Evolutionary conservation across 2,888 invertebrate genomes (phyloP).

Genomic region (Yponomeuta cagnagella): DNA sequence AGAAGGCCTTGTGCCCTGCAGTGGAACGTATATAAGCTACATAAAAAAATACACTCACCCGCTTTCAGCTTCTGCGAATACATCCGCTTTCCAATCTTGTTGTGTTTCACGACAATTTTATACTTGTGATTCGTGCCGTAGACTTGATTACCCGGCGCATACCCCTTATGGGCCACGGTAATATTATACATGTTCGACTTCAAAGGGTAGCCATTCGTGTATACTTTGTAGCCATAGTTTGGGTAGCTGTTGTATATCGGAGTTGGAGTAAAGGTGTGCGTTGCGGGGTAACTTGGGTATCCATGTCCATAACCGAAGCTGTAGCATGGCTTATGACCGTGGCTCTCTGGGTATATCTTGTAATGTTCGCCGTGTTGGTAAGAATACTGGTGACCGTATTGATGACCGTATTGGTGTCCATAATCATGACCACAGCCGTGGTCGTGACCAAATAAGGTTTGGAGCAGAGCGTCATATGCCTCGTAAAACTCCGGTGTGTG

Average conservation of each 20-base stretch:
- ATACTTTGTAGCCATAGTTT: slow-evolving; percentile 4
- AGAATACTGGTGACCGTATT: slow-evolving; percentile 12
- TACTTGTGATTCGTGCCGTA: slow-evolving; percentile 45
- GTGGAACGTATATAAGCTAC: too few relatives aligned
- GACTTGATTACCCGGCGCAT: slow-evolving; percentile 45
- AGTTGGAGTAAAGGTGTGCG: slow-evolving; percentile 11
- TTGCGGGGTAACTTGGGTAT: slow-evolving; percentile 9
- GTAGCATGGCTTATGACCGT: slow-evolving; percentile 19
- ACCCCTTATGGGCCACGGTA: slow-evolving; percentile 30
- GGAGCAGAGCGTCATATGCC: slow-evolving; percentile 54
- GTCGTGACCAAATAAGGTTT: slow-evolving; percentile 33
- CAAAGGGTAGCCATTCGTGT: slow-evolving; percentile 17
- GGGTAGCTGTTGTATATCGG: neutral
- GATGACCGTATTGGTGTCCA: slow-evolving; percentile 17
- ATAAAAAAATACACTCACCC: slow-evolving; percentile 35
- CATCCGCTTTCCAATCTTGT: slow-evolving; percentile 33
- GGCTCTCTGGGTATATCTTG: slow-evolving; percentile 16
- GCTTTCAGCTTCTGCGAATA: slow-evolving; percentile 34
- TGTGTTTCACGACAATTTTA: slow-evolving; percentile 50
- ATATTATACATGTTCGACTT: slow-evolving; percentile 5
- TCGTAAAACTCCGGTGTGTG: slow-evolving; percentile 62
- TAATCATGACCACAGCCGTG: slow-evolving; percentile 20
- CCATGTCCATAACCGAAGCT: slow-evolving; percentile 9
- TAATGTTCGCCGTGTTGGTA: slow-evolving; percentile 21
- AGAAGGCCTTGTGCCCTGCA: too few relatives aligned